Evolutionary conservation across 2,888 invertebrate genomes (phyloP), one percentile per base, ranked within the genome.

Genomic region (Branchellion lobata): DNA sequence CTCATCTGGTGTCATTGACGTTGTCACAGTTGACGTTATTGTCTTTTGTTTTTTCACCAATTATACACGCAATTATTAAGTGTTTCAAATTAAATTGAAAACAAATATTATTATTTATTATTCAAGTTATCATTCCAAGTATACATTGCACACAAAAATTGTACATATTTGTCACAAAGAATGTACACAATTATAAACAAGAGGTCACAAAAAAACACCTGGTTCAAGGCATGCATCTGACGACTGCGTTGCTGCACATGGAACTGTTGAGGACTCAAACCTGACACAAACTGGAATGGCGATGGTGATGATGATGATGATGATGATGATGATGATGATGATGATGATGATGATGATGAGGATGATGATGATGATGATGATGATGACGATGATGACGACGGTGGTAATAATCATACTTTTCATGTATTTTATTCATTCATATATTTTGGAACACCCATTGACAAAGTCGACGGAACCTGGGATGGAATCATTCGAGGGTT

Each of bases 1-100:
- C 31, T 57, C 77, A 77, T 34, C 61, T 61, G 65, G 29, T 65
- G 27, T n/a, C n/a, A n/a, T n/a, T n/a, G n/a, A n/a, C n/a, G n/a
- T n/a, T n/a, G n/a, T n/a, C n/a, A n/a, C n/a, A n/a, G n/a, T n/a
- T n/a, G n/a, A n/a, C n/a, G n/a, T n/a, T n/a, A n/a, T n/a, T n/a
- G n/a, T n/a, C n/a, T n/a, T n/a, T n/a, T n/a, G n/a, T n/a, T n/a
- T n/a, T n/a, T n/a, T n/a, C n/a, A n/a, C n/a, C n/a, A n/a, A n/a
- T n/a, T n/a, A n/a, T n/a, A n/a, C n/a, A n/a, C n/a, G n/a, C n/a
- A n/a, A n/a, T n/a, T n/a, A n/a, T n/a, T n/a, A n/a, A n/a, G n/a
- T n/a, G n/a, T n/a, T n/a, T n/a, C n/a, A n/a, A n/a, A n/a, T n/a
- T n/a, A n/a, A n/a, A n/a, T n/a, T n/a, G n/a, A 47, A 8, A 47